phyloP scores from a whole-genome alignment of 2,113 vertebrate species.

The Narcine bancroftii region DNA sequence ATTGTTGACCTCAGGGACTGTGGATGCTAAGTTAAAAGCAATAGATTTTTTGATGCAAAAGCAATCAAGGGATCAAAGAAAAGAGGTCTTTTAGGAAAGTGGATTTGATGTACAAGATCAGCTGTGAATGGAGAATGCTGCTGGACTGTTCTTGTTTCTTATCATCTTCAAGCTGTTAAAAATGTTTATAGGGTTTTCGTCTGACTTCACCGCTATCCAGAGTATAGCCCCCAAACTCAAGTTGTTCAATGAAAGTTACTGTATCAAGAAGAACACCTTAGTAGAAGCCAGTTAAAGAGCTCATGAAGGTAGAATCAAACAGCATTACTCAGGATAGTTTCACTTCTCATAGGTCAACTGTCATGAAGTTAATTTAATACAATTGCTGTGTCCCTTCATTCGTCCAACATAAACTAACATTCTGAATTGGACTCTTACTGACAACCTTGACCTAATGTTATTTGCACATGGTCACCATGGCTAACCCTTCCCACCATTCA shows the following conservation, averaged over 20 bases:
- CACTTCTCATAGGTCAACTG: not conserved
- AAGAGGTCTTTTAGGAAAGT: not conserved
- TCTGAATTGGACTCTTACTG: not conserved
- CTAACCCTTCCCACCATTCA: not conserved
- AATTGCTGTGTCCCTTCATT: not conserved
- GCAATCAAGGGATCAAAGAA: no score
- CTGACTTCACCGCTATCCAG: not conserved
- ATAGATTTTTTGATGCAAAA: not conserved
- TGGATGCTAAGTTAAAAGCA: no score
- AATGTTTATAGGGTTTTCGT: not conserved
- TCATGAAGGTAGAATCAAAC: not conserved
- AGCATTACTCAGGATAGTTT: not conserved
- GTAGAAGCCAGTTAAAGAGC: not conserved
- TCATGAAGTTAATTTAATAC: not conserved
- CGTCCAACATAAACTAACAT: not conserved
- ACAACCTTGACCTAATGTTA: not conserved
- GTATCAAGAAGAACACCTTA: not conserved
- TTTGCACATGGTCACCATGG: not conserved
- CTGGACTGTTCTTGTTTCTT: no score
- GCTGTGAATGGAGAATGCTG: not conserved
- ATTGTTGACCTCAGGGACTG: no score
- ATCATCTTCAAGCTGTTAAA: not conserved
- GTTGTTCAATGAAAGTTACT: not conserved
- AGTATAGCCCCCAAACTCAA: not conserved
- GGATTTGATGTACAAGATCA: not conserved